Conservation (phyloP, 2,888 invertebrate genomes). For the Lamellibrachia satsuma region DNA sequence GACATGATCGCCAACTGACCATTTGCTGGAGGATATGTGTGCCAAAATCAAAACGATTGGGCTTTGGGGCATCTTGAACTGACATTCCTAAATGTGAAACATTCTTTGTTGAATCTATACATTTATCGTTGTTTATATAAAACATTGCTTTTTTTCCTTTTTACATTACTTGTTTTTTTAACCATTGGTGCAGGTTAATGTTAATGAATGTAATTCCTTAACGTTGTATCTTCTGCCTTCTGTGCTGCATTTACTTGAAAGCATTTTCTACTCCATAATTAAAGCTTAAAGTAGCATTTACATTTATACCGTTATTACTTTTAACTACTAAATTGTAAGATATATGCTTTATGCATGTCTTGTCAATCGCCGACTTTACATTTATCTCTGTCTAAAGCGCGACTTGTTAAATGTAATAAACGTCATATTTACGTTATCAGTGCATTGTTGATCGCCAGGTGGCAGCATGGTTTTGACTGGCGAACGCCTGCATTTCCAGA, state of each 20-base stretch:
- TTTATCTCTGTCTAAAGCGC: neutral
- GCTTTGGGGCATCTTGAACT: neutral
- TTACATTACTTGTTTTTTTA: neutral
- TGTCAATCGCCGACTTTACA: neutral
- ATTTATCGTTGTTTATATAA: neutral
- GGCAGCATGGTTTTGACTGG: neutral
- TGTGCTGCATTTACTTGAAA: neutral
- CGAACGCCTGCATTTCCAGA: neutral
- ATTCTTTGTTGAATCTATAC: slow-evolving; percentile 6
- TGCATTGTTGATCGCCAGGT: neutral
- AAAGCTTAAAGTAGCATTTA: neutral
- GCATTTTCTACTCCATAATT: neutral
- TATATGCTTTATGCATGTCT: neutral
- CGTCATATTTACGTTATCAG: neutral
- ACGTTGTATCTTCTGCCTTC: neutral
- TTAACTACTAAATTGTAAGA: neutral
- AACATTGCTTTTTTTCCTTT: neutral
- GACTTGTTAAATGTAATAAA: neutral
- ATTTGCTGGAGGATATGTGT: neutral
- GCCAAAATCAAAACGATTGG: neutral
- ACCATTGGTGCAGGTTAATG: neutral
- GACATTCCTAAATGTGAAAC: neutral
- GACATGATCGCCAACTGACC: slow-evolving; percentile 21
- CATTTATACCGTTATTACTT: neutral
- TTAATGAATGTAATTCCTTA: neutral